These are phyloP conservation scores for Amiota communis DNA, from an alignment of 2,888 invertebrate species.

Conservation along the genomic window DNA sequence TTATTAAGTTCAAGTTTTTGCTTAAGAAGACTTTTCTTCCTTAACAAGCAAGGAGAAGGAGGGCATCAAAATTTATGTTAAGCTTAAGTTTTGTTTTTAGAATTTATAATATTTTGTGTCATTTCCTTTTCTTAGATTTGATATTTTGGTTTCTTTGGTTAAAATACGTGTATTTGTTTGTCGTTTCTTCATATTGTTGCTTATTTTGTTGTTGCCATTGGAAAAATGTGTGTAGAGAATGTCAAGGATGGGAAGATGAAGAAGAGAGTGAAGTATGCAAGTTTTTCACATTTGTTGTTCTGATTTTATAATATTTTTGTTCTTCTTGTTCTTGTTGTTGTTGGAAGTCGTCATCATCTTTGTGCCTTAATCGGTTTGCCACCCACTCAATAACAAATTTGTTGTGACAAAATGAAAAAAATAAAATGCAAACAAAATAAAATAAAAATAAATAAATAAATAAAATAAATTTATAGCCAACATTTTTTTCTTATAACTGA, in stretches of 20 bases:
- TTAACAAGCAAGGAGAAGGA: too few relatives aligned
- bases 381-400: conserved; percentile 14
- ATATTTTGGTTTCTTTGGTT: conserved; percentile 3
- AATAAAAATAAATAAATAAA: neutral
- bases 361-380: conserved; percentile 28
- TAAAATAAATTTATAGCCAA: conserved; percentile 22
- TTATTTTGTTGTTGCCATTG: conserved; percentile 1
- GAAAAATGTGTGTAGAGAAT: conserved; percentile 7
- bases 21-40: too few relatives aligned
- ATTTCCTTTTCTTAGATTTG: neutral
- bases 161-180: neutral
- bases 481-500: neutral
- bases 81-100: too few relatives aligned
- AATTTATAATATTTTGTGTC: neutral
- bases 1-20: too few relatives aligned
- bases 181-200: too few relatives aligned
- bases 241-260: neutral
- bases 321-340: neutral
- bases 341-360: conserved; percentile 12
- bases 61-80: too few relatives aligned
- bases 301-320: neutral
- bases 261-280: neutral
- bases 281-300: conserved; percentile 7
- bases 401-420: neutral
- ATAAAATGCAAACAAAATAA: neutral